Base-by-base conservation (phyloP, 2,888 invertebrate species). In the Drosophila longiperda region DNA sequence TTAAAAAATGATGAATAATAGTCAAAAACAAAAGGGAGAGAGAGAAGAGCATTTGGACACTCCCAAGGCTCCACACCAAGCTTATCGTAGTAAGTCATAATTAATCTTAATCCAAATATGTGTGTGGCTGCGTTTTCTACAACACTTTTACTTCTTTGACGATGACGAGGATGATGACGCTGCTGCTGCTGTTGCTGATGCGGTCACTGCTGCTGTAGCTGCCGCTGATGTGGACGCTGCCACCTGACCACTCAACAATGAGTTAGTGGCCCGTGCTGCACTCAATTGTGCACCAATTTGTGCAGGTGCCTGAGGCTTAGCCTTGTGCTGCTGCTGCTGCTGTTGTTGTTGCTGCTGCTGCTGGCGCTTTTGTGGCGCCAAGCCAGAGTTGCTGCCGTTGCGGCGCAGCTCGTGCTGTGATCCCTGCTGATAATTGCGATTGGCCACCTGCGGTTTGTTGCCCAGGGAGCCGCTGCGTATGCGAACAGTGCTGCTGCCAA, bases 391-490 rank as follows among this genome's bases (percentile, higher is more conserved):
- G 72, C 91, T 92, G 59, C 91, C 89, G 60, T 90, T 89, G n/a
- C 92, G 92, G 45, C 92, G 89, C 42, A 92, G 57, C 62, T 93
- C 93, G 64, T 89, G 87, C 63, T 90, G 91, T 36, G 83, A 78
- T 60, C 91, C 91, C 75, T 92, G 91, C 69, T 90, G 92, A 82
- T 91, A 89, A 54, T 92, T 92, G 29, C 92, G 91, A 84, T 91
- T 91, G 1, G 83, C 92, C 62, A 92, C 86, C 83, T 93, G 93
- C 17, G 93, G 91, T 73, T 92, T 92, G 58, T 93, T 92, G 59
- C 93, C 93, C 73, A 92, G 68, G 2, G 93, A 93, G 58, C 93
- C 93, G 75, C 92, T 93, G 62, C 93, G 93, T 54, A 91, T 90
- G 55, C 93, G 92, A 20, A 92, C 93, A 36, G 91, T 92, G 66